phyloP scores from a whole-genome alignment of 2,888 invertebrate species.

The Vanessa cardui region DNA sequence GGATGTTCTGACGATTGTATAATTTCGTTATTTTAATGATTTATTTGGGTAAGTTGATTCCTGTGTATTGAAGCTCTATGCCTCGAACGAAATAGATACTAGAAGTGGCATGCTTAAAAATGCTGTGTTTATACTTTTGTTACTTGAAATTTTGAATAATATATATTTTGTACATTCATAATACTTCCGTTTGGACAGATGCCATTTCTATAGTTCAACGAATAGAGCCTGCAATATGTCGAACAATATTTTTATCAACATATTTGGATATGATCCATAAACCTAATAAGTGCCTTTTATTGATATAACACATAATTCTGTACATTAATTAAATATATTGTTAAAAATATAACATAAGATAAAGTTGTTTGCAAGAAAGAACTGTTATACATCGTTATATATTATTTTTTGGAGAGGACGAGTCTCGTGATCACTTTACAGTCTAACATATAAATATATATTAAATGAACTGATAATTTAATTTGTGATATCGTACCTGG shows the following conservation, averaged over 20 bases:
- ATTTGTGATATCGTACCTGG: slow-evolving; percentile 11
- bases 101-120: neutral
- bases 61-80: neutral
- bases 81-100: neutral
- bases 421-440: neutral
- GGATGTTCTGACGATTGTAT: neutral
- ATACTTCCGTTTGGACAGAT: neutral
- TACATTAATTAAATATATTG: slow-evolving; percentile 7
- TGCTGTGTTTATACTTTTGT: neutral
- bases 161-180: slow-evolving; percentile 1
- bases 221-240: neutral
- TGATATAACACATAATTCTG: neutral
- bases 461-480: slow-evolving; percentile 1
- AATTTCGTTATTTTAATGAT: neutral
- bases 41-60: neutral
- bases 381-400: too few species aligned
- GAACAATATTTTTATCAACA: neutral
- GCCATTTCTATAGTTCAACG: slow-evolving; percentile 2
- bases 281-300: slow-evolving; percentile 15
- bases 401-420: neutral
- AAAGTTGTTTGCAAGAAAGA: slow-evolving; percentile 4
- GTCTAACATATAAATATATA: neutral
- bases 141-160: neutral
- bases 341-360: slow-evolving; percentile 1
- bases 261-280: slow-evolving; percentile 1